These are phyloP conservation scores for Halictus quadricinctus DNA, from an alignment of 2,888 invertebrate genomes.

Conservation along the genomic window DNA sequence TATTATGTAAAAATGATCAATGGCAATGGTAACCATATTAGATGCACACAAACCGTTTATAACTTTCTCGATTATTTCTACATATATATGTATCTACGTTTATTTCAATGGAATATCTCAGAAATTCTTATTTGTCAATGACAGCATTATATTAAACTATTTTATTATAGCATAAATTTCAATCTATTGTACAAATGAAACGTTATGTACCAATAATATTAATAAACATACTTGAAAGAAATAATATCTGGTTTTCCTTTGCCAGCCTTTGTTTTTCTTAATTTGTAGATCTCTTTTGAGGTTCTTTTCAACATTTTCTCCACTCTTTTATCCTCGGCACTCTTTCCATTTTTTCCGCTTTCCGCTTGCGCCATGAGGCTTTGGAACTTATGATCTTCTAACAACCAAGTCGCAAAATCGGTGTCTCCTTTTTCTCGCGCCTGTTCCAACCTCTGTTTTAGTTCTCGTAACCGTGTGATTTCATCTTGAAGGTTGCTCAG, in stretches of 20 bases:
- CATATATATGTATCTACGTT: not conserved
- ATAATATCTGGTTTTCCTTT: conserved; percentile 95
- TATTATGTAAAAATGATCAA: not conserved
- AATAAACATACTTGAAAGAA: conserved; percentile 92
- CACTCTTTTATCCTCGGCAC: conserved; percentile 87
- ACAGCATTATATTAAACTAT: not conserved
- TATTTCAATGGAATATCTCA: not conserved
- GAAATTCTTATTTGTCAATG: not conserved
- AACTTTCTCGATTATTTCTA: not conserved
- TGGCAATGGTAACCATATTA: not conserved
- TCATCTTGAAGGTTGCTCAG: conserved; percentile 93
- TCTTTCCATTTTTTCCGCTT: conserved; percentile 83
- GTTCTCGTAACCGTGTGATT: conserved; percentile 90
- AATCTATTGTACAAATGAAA: not conserved
- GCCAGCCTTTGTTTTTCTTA: conserved; percentile 93
- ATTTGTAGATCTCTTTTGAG: conserved; percentile 94
- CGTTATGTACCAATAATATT: not conserved
- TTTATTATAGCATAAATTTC: no score
- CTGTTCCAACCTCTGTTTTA: conserved; percentile 92
- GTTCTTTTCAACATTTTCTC: conserved; percentile 93
- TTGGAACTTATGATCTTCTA: conserved; percentile 94
- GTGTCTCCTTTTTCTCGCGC: conserved; percentile 93
- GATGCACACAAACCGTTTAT: not conserved
- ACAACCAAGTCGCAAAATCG: conserved; percentile 92
- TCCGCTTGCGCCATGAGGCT: conserved; percentile 86